Percentiles rank a stretch among this genome's conserved stretches.
These are phyloP conservation scores for Thyatira batis DNA, from an alignment of 2,888 invertebrate genomes.

Conservation along the genomic window DNA sequence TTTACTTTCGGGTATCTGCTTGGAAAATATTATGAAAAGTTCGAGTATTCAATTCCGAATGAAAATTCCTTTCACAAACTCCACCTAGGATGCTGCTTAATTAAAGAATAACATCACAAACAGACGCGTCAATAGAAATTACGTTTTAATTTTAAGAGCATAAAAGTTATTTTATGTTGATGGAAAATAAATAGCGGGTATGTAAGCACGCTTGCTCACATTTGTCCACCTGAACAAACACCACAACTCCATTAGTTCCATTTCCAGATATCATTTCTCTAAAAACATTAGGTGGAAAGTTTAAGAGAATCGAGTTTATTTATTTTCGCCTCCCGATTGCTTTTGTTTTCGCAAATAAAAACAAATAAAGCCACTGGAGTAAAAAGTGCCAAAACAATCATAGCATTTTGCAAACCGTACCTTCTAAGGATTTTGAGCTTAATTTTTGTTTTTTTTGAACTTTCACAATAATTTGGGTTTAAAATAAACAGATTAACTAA, in stretches of 20 bases:
- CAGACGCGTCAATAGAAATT: slow-evolving; percentile 16
- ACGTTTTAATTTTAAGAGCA: slow-evolving; percentile 18
- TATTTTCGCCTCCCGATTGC: neutral
- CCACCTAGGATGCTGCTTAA: slow-evolving; percentile 10
- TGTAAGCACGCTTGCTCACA: neutral
- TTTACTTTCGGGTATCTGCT: too few species aligned
- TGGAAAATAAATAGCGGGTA: slow-evolving; percentile 34
- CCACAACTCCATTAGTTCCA: slow-evolving; percentile 42
- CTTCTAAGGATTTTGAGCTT: too few species aligned
- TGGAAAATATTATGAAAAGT: neutral
- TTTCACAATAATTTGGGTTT: too few species aligned
- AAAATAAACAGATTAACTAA: too few species aligned
- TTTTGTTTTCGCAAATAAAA: neutral
- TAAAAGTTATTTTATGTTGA: slow-evolving; percentile 33
- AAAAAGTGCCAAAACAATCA: neutral
- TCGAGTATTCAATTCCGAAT: slow-evolving; percentile 8
- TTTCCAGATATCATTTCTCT: neutral
- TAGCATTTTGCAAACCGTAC: neutral
- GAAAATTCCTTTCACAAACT: slow-evolving; percentile 20
- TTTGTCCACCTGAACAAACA: slow-evolving; percentile 47
- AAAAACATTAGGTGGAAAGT: neutral
- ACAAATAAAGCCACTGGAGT: neutral
- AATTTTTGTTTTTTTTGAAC: too few species aligned
- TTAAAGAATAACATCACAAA: slow-evolving; percentile 23
- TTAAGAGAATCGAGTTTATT: neutral